phyloP scores from a whole-genome alignment of 2,888 invertebrate genomes.

The Xanthia icteritia region DNA sequence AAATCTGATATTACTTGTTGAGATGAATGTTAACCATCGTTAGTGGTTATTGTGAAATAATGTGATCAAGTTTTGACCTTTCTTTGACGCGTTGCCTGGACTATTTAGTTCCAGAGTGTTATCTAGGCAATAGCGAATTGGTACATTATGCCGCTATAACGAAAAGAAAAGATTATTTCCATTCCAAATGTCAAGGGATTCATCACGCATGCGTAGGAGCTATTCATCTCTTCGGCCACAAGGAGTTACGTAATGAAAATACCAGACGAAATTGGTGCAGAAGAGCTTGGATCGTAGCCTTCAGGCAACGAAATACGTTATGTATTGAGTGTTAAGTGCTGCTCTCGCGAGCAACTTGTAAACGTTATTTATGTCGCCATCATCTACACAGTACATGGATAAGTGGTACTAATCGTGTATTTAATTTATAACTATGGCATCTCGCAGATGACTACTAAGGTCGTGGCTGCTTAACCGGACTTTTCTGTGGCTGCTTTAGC shows the following conservation, averaged over 20 bases:
- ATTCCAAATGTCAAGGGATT: neutral
- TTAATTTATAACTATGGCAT: too few relatives aligned
- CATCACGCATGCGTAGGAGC: too few relatives aligned
- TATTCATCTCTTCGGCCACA: too few relatives aligned
- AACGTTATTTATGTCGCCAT: neutral
- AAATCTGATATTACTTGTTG: conserved; percentile 9
- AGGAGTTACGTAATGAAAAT: too few relatives aligned
- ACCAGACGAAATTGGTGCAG: too few relatives aligned
- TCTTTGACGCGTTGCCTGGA: neutral
- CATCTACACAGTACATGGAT: neutral
- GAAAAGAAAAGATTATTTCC: neutral
- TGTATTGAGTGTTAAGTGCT: conserved; percentile 41
- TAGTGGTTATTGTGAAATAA: neutral
- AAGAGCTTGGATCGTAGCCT: neutral
- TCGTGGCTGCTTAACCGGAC: too few relatives aligned
- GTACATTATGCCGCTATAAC: neutral
- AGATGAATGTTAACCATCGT: conserved; percentile 68
- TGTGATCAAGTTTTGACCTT: neutral
- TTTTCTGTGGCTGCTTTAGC: too few relatives aligned
- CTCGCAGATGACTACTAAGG: too few relatives aligned
- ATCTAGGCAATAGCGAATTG: neutral
- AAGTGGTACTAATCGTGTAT: neutral
- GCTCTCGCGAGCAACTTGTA: neutral
- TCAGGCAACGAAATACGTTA: neutral
- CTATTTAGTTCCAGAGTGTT: neutral